Base-by-base conservation (phyloP, 1,140 invertebrate genomes). In the Tetraneura akinire region DNA sequence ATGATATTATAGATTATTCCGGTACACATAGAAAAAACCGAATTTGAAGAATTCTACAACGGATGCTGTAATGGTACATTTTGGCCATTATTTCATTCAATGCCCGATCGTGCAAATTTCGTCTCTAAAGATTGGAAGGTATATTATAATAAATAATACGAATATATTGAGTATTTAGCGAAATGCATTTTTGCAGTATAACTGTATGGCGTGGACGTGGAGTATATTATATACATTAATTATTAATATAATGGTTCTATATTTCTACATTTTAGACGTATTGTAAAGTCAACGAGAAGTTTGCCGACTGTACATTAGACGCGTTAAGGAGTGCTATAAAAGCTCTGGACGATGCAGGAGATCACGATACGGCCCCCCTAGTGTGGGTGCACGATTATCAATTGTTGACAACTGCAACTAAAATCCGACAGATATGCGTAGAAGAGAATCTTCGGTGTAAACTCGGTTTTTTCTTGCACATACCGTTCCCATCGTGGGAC, bases 351-450 rank as follows among this genome's bases (percentile, higher is more conserved):
- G 88, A 89, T 11, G 86, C 89, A 53, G 87, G 86, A 82, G 90
- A 88, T 71, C 87, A 87, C 83, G 88, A 87, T 81, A 89, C 87
- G 80, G 87, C 88, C 14, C 88, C 87, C 1, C 88, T 96, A 23
- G 90, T 96, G 0, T 96, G 94, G 95, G 90, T 96, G 21, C 94
- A 96, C 83, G 95, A 97, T 85, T 97, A 97, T 85, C 95, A 96
- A 84, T 87, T 97, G 6, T 95, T 96, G 93, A 85, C 95, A 81
- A 92, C 93, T 4, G 92, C 94, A n/a, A 95, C 93, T 85, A 93
- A 92, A 90, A 92, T 96, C 45, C 88, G 94, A 85, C 92, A 94
- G 86, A 89, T 90, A 83, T 82, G 82, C 0, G 93, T 95, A 83
- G 92, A 95, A 82, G 91, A 92, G 83, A 89, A 91, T 71, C 87